Evolutionary conservation across 2,797 vertebrate species (phyloP), one percentile per base, ranked within the genome.

Genomic region (Urocyon cinereoargenteus): DNA sequence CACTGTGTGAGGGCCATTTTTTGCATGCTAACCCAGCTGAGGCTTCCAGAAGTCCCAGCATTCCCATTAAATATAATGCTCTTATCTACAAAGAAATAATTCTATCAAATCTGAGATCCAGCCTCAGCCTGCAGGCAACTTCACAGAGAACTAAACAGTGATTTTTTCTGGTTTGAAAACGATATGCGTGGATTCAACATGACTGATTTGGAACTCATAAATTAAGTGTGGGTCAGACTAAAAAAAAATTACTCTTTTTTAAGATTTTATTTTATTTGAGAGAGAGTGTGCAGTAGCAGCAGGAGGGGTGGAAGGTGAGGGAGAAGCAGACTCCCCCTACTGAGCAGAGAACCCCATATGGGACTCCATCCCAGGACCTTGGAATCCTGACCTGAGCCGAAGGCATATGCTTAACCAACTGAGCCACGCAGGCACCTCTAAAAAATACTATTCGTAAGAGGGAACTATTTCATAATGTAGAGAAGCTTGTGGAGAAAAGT

Each of bases 121-220:
- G 5, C 84, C 57, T 79, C 21, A 86, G 62, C 28, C 85, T 84
- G 2, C 1, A 26, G 53, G 16, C 24, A 2, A 55, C 59, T 81
- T 90, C 7, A 45, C 34, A 40, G 28, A 89, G 45, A 96, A 61
- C 19, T n/a, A 86, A 73, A 19, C 22, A 88, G 28, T 64, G 6
- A 64, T 13, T 62, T 84, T 84, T 90, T 75, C 79, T 49, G 70
- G 28, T 78, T 40, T 55, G 62, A 93, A 96, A 96, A 85, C 6
- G 19, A 26, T 86, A 24, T 53, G 3, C 26, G 0, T 86, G 79
- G 55, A 86, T 73, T 96, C 59, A 57, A 26, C 79, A 72, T 59
- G 28, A 78, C 72, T 70, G 24, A 70, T 93, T 90, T 84, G 59
- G 51, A 81, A 77, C 40, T 93, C 68, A 66, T 53, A 68, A 77